These are phyloP conservation scores for Euzetes globulus DNA, from an alignment of 2,888 invertebrate genomes.

Conservation along the genomic window DNA sequence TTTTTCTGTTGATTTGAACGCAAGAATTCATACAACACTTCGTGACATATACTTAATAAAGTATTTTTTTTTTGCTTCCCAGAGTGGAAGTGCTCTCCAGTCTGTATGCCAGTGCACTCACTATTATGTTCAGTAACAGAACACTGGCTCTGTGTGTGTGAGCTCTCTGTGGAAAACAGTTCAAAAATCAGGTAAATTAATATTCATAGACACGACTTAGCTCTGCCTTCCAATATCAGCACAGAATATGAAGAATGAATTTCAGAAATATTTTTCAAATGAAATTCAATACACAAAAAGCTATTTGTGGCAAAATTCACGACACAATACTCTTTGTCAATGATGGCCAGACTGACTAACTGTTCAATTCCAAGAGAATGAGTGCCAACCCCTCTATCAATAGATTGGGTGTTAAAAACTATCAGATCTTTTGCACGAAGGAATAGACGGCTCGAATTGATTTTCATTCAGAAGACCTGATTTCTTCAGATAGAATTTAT, in stretches of 20 bases:
- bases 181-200: not conserved
- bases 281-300: not conserved
- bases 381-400: too few species aligned
- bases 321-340: too few species aligned
- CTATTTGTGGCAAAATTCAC: too few species aligned
- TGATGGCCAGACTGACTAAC: too few species aligned
- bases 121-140: not conserved
- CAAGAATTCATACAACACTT: not conserved
- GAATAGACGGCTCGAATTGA: too few species aligned
- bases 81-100: not conserved
- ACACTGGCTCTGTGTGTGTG: not conserved
- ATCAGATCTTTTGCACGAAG: too few species aligned
- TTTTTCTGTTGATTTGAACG: not conserved
- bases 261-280: not conserved
- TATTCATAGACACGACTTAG: not conserved
- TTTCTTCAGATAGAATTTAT: too few species aligned
- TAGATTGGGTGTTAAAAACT: too few species aligned
- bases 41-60: not conserved
- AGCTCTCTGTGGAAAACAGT: not conserved
- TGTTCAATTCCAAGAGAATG: too few species aligned
- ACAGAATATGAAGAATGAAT: not conserved
- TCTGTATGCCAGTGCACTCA: not conserved
- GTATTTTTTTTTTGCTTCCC: not conserved
- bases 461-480: too few species aligned
- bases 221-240: not conserved